Evolutionary conservation across 2,113 vertebrate genomes (phyloP), one percentile per base, ranked within the genome.

Genomic region (Lepidothrix coronata): DNA sequence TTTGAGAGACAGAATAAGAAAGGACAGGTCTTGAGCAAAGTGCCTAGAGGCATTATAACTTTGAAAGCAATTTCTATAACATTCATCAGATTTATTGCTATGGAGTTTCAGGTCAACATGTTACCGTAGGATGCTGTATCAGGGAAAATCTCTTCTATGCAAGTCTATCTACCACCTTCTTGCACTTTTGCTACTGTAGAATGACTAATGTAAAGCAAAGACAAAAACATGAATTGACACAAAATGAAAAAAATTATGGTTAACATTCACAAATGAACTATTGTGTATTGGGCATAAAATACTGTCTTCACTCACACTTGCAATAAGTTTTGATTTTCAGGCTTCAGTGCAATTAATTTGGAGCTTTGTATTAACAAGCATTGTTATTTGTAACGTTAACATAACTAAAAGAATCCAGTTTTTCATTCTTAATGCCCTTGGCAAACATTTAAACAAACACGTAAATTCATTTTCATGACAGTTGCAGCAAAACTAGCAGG

Each of bases 401-500:
- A 46, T 77, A 94, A 66, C 67, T 86, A 70, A 83, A 49, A 80
- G 43, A 68, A 92, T 80, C n/a, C n/a, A 63, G 30, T 76, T 95
- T 85, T 57, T 85, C 44, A 31, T 87, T 88, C 24, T 48, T 31
- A 1, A 4, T 83, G 78, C 63, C 90, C 44, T 73, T 91, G 68
- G 72, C 58, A 92, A 95, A 54, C 46, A 54, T 90, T 85, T 80
- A 93, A 93, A 63, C 24, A 85, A 93, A 73, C 25, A 82, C 30
- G 57, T 37, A 72, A 55, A 94, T 84, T 91, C 10, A 39, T 96
- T 93, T 92, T 80, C 35, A n/a, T 73, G 33, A 79, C 58, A 84
- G 41, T 68, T 5, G 2, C 13, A 76, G 31, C 11, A 90, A 77
- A 94, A 54, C 66, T 63, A 65, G 35, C 39, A 48, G 17, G 28